Evolutionary conservation across 2,113 vertebrate species (phyloP).

Genomic region (Oplegnathus fasciatus): DNA sequence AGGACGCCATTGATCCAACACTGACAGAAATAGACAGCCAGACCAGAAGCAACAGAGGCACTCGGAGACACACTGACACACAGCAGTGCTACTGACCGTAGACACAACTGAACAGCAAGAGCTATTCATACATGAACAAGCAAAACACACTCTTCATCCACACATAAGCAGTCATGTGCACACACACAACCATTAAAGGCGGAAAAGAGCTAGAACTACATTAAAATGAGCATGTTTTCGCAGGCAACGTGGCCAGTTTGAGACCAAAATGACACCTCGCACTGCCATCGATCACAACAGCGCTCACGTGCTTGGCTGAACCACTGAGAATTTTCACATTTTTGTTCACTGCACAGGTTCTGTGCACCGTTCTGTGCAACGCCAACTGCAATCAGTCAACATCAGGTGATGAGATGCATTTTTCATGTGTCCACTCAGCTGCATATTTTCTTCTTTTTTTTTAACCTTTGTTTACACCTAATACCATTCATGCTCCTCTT

Average conservation of each 20-base stretch:
- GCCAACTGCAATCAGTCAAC: neutral
- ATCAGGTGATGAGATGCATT: neutral
- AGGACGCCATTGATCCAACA: constrained; percentile 70
- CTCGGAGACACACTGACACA: constrained; percentile 50
- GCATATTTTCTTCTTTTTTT: neutral
- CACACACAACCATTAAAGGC: neutral
- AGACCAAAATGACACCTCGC: constrained; percentile 3
- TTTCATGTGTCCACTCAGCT: neutral
- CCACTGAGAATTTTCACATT: neutral
- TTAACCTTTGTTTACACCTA: neutral
- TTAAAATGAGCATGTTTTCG: neutral
- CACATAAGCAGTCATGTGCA: neutral
- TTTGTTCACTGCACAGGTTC: neutral
- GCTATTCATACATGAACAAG: constrained; percentile 18
- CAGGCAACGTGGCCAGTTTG: neutral
- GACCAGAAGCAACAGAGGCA: constrained; percentile 54
- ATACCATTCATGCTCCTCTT: neutral
- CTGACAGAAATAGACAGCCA: constrained; percentile 74
- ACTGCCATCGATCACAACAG: neutral
- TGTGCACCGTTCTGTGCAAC: neutral
- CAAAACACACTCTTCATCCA: constrained; percentile 10
- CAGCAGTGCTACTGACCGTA: constrained; percentile 41
- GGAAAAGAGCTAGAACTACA: neutral
- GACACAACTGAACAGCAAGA: constrained; percentile 49
- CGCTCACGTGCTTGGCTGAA: neutral